Percentiles rank a stretch among this genome's conserved stretches.
Conservation (phyloP, 64 coral and sea anemone species). For the Stichodactyla mertensii region DNA sequence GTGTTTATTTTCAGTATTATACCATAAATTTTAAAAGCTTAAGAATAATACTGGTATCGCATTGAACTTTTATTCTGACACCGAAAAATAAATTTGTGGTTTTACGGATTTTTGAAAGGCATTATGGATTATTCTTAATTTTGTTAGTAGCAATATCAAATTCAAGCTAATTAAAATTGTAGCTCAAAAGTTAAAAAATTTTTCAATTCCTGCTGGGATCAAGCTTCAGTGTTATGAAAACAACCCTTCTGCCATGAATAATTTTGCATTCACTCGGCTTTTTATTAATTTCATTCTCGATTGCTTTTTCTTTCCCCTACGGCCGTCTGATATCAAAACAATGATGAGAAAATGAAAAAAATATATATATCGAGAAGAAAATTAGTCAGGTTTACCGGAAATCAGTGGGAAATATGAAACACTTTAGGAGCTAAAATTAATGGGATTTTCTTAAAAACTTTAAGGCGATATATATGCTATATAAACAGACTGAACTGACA, state of each 20-base stretch:
- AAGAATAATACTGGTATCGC: no score
- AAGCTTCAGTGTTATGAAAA: no score
- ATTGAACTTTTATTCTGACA: no score
- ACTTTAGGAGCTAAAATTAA: slow-evolving; percentile 10
- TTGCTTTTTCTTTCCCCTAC: background rate
- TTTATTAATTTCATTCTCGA: slow-evolving; percentile 11
- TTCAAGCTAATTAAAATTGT: no score
- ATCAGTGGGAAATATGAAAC: background rate
- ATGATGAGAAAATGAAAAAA: background rate
- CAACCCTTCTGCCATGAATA: background rate
- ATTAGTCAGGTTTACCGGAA: background rate
- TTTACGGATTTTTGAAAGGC: no score
- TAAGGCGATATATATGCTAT: background rate
- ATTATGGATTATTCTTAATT: no score
- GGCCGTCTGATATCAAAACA: background rate
- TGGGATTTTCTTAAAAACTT: background rate
- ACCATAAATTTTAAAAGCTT: no score
- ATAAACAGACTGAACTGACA: background rate
- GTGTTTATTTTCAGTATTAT: no score
- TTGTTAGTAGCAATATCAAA: no score
- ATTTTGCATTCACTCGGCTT: background rate
- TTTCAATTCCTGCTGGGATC: no score
- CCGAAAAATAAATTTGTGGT: no score
- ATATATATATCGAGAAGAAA: background rate
- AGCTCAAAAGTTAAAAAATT: no score